Percentiles rank a stretch among this genome's conserved stretches.
Conservation (phyloP, 2,113 vertebrate species). For the Anguilla japonica region DNA sequence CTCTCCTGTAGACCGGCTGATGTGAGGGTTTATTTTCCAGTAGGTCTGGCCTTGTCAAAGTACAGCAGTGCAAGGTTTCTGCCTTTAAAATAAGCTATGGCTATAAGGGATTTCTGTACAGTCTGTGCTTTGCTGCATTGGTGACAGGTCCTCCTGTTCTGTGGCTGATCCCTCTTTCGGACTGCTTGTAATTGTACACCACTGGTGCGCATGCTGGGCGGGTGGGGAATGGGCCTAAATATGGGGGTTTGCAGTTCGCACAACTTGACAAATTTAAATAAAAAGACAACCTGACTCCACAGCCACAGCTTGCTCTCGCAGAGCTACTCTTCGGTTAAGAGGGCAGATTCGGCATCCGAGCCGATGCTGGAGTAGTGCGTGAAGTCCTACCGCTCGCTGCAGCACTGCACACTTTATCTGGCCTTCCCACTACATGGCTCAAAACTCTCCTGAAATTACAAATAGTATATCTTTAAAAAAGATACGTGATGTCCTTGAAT, state of each 20-base stretch:
- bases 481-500: no score
- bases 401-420: background rate
- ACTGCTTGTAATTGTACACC: slow-evolving; percentile 33
- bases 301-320: no score
- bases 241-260: slow-evolving; percentile 32
- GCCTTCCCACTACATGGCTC: background rate
- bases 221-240: background rate
- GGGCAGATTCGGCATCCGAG: background rate
- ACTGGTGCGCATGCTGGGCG: slow-evolving; percentile 12
- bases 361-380: background rate
- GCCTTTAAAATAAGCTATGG: background rate
- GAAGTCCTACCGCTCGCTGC: background rate
- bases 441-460: background rate
- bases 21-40: background rate
- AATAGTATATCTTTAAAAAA: background rate
- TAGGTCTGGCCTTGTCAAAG: background rate
- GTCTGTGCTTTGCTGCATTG: slow-evolving; percentile 33
- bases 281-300: slow-evolving; percentile 26
- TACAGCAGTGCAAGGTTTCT: background rate
- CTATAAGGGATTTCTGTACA: slow-evolving; percentile 2
- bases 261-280: slow-evolving; percentile 26
- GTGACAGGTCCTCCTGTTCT: slow-evolving; percentile 22
- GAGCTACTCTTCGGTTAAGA: no score
- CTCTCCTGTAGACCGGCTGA: background rate
- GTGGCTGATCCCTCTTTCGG: slow-evolving; percentile 33